A percentile compares a stretch with the other conserved stretches of the same genome.
Evolutionary conservation across 2,888 invertebrate genomes (phyloP).

Genomic region (Leucophenga montana): DNA sequence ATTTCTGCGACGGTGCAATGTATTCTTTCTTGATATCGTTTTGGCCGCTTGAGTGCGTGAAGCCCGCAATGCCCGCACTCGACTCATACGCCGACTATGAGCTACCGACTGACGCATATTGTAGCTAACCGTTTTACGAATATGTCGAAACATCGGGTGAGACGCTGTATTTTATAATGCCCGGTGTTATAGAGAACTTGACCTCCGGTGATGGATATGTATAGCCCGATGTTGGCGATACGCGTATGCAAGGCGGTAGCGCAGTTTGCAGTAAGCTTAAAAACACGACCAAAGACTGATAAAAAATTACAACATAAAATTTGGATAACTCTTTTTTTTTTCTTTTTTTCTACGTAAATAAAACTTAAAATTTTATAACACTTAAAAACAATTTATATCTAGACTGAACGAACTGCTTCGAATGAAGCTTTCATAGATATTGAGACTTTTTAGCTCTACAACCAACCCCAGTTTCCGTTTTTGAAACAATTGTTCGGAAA

Average conservation of each 20-base stretch:
- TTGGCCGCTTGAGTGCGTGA: conserved; percentile 52
- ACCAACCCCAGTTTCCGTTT: no score
- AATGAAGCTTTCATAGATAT: no score
- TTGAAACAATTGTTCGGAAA: no score
- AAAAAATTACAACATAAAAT: no score
- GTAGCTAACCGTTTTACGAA: conserved; percentile 68
- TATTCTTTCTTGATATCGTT: conserved; percentile 60
- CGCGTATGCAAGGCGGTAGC: conserved; percentile 68
- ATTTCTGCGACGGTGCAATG: conserved; percentile 59
- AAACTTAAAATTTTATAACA: no score
- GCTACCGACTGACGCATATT: conserved; percentile 70
- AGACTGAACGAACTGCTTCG: no score
- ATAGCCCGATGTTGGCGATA: conserved; percentile 72
- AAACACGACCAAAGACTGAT: no score
- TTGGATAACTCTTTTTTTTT: no score
- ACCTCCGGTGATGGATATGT: conserved; percentile 76
- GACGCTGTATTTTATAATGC: conserved; percentile 59
- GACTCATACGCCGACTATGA: conserved; percentile 65
- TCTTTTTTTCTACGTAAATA: no score
- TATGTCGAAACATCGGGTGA: conserved; percentile 66
- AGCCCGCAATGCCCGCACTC: conserved; percentile 61
- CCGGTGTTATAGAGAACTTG: conserved; percentile 74
- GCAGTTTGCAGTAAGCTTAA: no score
- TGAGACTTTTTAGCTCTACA: no score
- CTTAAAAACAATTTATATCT: no score